Evolutionary conservation across 2,797 vertebrate species (phyloP), one percentile per base, ranked within the genome.

Genomic region (Parotocinclus haroldoi): DNA sequence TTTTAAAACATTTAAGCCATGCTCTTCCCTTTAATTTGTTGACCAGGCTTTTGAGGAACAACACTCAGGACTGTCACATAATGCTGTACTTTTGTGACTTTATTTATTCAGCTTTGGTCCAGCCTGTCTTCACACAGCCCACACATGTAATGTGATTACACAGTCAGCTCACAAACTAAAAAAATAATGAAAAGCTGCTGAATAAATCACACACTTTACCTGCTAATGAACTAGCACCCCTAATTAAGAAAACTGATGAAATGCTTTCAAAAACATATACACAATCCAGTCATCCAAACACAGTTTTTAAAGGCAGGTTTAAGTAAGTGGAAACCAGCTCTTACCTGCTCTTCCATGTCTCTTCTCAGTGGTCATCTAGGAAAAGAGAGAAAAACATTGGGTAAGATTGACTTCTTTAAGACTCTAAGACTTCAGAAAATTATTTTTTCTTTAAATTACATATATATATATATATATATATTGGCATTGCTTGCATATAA

Each of bases 281-380:
- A 27, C 27, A 27, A 27, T 5, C 27, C 27, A 27, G 2, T 27
- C 27, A 27, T 2, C 27, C 27, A 27, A 38, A 39, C 42, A 17
- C 10, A 42, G 8, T 48, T 16, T n/a, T 17, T 39, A 56, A 9
- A 39, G 37, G 48, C 52, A 37, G 49, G 37, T 6, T 51, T 1
- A 51, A 53, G 59, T 14, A 53, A 55, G 57, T 18, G 7, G 63
- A 42, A 66, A 63, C 42, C 37, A 36, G 71, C 11, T 69, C 88
- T 84, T 89, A 91, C 91, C 90, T 86, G 88, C 77, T n/a, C 67
- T 78, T 61, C 82, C 76, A 71, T 82, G 74, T 69, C 68, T 85
- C 80, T 76, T 85, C 81, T 83, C 88, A 58, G 78, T 81, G 69
- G 80, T 82, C 72, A 87, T 84, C 91, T 92, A 53, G 79, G 82